phyloP scores from a whole-genome alignment of 2,888 invertebrate genomes.

The Synanthedon andrenaeformis region DNA sequence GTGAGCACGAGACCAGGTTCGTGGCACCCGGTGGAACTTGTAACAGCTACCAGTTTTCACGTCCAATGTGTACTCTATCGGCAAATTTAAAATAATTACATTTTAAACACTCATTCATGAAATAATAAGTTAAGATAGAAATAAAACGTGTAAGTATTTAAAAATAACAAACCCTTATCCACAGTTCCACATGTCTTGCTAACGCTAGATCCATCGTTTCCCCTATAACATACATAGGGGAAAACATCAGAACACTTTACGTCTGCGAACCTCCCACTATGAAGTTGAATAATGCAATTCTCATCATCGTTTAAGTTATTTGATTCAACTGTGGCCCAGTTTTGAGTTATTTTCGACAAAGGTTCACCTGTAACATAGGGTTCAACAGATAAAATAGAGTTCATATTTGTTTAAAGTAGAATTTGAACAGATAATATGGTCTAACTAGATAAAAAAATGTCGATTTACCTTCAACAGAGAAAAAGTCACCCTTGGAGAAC shows the following conservation, averaged over 20 bases:
- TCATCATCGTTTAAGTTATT: slow-evolving; percentile 18
- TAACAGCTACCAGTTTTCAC: not conserved
- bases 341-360: slow-evolving; percentile 13
- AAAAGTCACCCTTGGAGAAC: not conserved
- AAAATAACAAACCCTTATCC: slow-evolving; percentile 6
- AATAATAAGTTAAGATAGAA: not conserved
- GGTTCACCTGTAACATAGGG: slow-evolving; percentile 13
- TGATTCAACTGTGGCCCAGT: slow-evolving; percentile 19
- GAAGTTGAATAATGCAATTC: slow-evolving; percentile 13
- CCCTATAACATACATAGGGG: slow-evolving; percentile 20
- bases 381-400: too few species aligned
- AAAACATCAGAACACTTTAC: slow-evolving; percentile 12
- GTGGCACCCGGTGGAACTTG: slow-evolving; percentile 1
- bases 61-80: not conserved
- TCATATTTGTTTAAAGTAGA: too few species aligned
- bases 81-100: not conserved
- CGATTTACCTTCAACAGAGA: not conserved
- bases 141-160: too few species aligned
- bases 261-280: slow-evolving; percentile 14
- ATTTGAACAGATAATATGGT: too few species aligned
- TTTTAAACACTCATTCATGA: not conserved
- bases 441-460: too few species aligned
- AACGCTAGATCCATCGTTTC: slow-evolving; percentile 5
- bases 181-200: slow-evolving; percentile 19
- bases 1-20: not conserved